Evolutionary conservation across 2,113 vertebrate genomes (phyloP).

Genomic region (Oryzias celebensis): DNA sequence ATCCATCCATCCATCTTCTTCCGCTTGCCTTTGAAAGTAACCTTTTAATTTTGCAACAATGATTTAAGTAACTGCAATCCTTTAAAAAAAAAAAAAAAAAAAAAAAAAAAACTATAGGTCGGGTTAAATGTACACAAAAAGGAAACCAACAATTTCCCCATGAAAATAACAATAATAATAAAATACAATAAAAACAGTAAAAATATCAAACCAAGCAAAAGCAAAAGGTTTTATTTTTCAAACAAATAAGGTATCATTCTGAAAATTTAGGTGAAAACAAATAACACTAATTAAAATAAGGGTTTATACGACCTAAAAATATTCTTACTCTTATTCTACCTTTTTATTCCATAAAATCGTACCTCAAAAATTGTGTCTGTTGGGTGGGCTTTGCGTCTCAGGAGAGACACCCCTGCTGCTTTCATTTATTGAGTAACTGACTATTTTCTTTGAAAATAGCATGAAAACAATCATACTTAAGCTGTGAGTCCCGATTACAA

Average conservation of each 20-base stretch:
- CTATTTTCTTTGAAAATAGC: neutral
- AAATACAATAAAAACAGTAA: neutral
- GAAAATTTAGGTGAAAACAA: too few relatives aligned
- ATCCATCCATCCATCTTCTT: too few relatives aligned
- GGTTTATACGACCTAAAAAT: too few relatives aligned
- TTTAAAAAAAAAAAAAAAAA: too few relatives aligned
- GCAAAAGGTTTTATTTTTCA: too few relatives aligned
- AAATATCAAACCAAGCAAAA: neutral
- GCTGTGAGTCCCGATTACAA: neutral
- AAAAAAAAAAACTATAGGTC: neutral
- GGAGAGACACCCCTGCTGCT: slow-evolving; percentile 14
- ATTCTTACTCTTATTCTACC: too few relatives aligned
- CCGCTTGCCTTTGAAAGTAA: too few relatives aligned
- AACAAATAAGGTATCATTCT: too few relatives aligned
- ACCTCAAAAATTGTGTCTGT: slow-evolving; percentile 19
- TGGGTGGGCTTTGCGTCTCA: neutral
- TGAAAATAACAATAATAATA: neutral
- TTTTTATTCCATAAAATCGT: too few relatives aligned
- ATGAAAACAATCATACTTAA: neutral
- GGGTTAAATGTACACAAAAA: neutral
- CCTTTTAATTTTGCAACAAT: too few relatives aligned
- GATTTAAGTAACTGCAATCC: too few relatives aligned
- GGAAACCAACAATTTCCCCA: neutral
- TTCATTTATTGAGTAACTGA: neutral
- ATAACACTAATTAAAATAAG: too few relatives aligned